phyloP scores from a whole-genome alignment of 1,140 invertebrate genomes.

The Drosophila bocki region DNA sequence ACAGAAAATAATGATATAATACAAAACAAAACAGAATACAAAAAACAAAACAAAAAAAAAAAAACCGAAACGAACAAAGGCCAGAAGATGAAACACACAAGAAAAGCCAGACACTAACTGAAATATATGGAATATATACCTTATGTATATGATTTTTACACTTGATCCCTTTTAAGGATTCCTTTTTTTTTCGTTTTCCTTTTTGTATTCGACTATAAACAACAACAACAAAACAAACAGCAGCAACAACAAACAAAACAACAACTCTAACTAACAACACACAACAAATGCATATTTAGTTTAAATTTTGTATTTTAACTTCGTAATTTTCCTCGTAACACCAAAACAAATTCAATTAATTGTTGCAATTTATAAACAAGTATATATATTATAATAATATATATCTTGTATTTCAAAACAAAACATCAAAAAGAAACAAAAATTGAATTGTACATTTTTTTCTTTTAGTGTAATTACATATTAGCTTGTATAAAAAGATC shows the following conservation, averaged over 20 bases:
- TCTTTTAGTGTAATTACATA: slow-evolving; percentile 55
- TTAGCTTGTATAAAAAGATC: slow-evolving; percentile 18
- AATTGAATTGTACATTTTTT: slow-evolving; percentile 61
- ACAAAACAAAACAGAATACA: slow-evolving; percentile 26
- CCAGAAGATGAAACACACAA: slow-evolving; percentile 28
- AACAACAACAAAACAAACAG: slow-evolving; percentile 38
- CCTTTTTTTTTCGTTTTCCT: slow-evolving; percentile 19
- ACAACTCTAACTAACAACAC: slow-evolving; percentile 36
- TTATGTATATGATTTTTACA: slow-evolving; percentile 16
- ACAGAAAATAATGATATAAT: slow-evolving; percentile 1
- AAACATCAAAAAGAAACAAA: background rate
- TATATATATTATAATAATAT: slow-evolving; percentile 45
- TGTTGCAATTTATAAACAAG: slow-evolving; percentile 51
- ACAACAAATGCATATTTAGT: slow-evolving; percentile 45
- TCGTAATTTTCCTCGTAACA: slow-evolving; percentile 21
- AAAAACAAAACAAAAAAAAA: slow-evolving; percentile 27
- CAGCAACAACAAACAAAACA: slow-evolving; percentile 32
- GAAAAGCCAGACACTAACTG: slow-evolving; percentile 12
- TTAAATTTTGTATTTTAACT: slow-evolving; percentile 44
- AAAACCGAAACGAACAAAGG: slow-evolving; percentile 25
- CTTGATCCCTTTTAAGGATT: slow-evolving; percentile 15
- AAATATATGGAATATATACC: slow-evolving; percentile 42
- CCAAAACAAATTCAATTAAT: slow-evolving; percentile 32
- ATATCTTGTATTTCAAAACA: slow-evolving; percentile 20
- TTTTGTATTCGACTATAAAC: slow-evolving; percentile 39